Conservation (phyloP, 2,797 vertebrate genomes). For the Tiaroga cobitis region DNA sequence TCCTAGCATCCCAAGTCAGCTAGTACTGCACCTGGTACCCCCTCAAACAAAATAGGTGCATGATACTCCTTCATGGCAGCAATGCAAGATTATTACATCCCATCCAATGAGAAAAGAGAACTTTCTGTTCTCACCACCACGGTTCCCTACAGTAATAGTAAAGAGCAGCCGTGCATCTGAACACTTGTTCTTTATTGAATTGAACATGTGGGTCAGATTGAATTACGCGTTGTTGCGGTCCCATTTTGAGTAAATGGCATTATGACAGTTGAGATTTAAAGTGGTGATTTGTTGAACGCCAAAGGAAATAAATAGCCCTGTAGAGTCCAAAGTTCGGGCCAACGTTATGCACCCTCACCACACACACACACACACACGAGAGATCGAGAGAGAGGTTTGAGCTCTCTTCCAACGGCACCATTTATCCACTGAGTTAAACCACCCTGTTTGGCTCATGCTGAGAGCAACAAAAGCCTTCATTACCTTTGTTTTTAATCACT, state of each 20-base stretch:
- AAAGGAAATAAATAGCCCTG: slow-evolving; percentile 44
- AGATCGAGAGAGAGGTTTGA: slow-evolving; percentile 4
- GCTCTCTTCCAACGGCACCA: slow-evolving; percentile 25
- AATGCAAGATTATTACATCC: background rate
- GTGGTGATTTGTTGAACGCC: slow-evolving; percentile 55
- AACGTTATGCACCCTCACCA: slow-evolving; percentile 3
- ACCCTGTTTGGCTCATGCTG: slow-evolving; percentile 40
- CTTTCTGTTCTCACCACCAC: background rate
- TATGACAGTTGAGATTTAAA: slow-evolving; percentile 57
- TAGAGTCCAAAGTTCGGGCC: slow-evolving; percentile 20
- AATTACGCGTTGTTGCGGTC: slow-evolving; percentile 44
- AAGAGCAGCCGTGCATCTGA: slow-evolving; percentile 6
- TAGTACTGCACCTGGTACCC: background rate
- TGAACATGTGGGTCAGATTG: slow-evolving; percentile 43
- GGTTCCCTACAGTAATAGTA: background rate
- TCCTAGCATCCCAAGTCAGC: background rate
- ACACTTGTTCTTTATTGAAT: slow-evolving; percentile 36
- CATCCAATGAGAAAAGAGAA: background rate
- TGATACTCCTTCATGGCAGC: background rate
- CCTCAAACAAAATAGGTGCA: background rate
- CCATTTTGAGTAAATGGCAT: slow-evolving; percentile 54
- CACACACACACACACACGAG: background rate
- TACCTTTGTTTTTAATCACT: slow-evolving; percentile 75
- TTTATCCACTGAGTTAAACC: slow-evolving; percentile 41
- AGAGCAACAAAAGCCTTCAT: slow-evolving; percentile 67